Base-by-base conservation (phyloP, 2,888 invertebrate genomes). In the Phasia obesa region DNA sequence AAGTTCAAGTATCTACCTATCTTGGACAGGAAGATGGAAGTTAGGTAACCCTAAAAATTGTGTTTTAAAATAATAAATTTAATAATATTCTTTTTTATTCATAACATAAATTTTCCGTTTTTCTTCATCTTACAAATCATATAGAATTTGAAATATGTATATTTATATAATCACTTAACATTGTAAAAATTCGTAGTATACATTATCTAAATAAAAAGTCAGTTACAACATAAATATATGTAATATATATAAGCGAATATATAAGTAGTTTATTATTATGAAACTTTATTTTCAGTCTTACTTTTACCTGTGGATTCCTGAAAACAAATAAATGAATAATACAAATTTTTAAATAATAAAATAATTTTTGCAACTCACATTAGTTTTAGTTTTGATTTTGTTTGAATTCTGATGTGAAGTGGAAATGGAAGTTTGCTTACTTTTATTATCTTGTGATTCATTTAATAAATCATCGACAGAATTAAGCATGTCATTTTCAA, bases 261-360 rank as follows among this genome's bases (percentile, higher is more conserved):
- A n/a, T n/a, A n/a, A n/a, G 2, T 17, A 9, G 17, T 47, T 47
- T 4, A 47, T 7, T 60, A 83, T 76, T 76, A 83, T 59, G 83
- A 79, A 83, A 75, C 49, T 71, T 75, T 83, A 62, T 71, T 79
- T 67, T 83, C 83, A 83, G 83, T 79, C 79, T 83, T 83, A 75
- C 19, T 25, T 67, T 83, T 79, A 79, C 75, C 75, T 65, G 75
- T 73, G 44, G 78, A 78, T 75, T 71, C 79, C 83, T 83, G 64
- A 0, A 79, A 83, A 75, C 25, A 49, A 25, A 64, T 23, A 25
- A 13, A 27, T 51, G 11, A 35, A 65, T 4, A 6, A 17, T 27
- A 42, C 0, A 17, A 47, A 13, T n/a, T 17, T 23, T 42, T n/a
- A 73, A 42, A 2, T 1, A 44, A 53, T 60, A 51, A 3, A 31